Conservation (phyloP, 1,140 invertebrate genomes). For the Tenebrio molitor region DNA sequence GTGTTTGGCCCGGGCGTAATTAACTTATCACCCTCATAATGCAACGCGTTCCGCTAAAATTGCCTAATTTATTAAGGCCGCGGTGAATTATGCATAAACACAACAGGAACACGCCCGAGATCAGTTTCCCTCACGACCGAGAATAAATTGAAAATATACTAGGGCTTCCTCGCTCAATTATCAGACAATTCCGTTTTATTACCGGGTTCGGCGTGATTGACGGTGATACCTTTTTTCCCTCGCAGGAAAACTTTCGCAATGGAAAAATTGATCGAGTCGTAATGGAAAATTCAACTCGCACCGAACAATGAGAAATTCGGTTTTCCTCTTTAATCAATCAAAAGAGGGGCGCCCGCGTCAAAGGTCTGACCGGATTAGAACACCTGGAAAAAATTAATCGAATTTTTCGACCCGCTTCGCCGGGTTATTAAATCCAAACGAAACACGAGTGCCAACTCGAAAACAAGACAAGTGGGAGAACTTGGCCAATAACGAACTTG, state of each 20-base stretch:
- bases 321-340: too few species aligned
- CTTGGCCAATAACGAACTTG: too few species aligned
- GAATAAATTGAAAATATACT: constrained; percentile 22
- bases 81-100: constrained; percentile 21
- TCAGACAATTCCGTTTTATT: constrained; percentile 14
- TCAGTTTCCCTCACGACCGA: neutral
- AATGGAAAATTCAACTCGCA: constrained; percentile 25
- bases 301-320: constrained; percentile 8
- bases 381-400: too few species aligned
- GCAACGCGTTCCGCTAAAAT: constrained; percentile 25
- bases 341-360: too few species aligned
- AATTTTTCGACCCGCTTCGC: too few species aligned
- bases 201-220: constrained; percentile 14
- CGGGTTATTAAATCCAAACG: too few species aligned
- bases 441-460: too few species aligned
- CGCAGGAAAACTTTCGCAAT: neutral
- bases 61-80: constrained; percentile 34
- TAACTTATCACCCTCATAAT: constrained; percentile 38
- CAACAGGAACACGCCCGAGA: neutral
- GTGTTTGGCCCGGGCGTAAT: constrained; percentile 17
- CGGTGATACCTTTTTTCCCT: constrained; percentile 9
- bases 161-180: constrained; percentile 3
- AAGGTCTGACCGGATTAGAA: too few species aligned
- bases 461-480: too few species aligned
- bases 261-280: constrained; percentile 11